Base-by-base conservation (phyloP, 2,888 invertebrate genomes). In the Rosalia funebris region DNA sequence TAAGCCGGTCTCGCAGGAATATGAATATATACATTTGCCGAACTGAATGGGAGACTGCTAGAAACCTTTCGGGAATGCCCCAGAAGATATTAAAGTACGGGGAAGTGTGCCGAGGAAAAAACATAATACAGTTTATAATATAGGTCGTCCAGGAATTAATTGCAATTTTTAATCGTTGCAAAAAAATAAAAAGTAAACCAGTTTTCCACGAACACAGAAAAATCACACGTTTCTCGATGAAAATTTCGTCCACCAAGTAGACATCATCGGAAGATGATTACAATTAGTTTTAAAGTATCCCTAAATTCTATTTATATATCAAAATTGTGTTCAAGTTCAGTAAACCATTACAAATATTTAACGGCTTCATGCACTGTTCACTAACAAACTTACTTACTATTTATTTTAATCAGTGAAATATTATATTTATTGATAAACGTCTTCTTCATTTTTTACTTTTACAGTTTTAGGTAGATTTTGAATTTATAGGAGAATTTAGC, bases 321-420 rank as follows among this genome's bases (percentile, higher is more conserved):
- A n/a, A n/a, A n/a, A n/a, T n/a, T n/a, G n/a, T n/a, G n/a, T n/a
- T n/a, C n/a, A n/a, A n/a, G n/a, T n/a, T n/a, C n/a, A n/a, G n/a
- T n/a, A n/a, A n/a, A n/a, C n/a, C n/a, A n/a, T n/a, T n/a, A n/a
- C n/a, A n/a, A n/a, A n/a, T n/a, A n/a, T n/a, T n/a, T n/a, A n/a
- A n/a, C n/a, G n/a, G n/a, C n/a, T n/a, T n/a, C n/a, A n/a, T n/a
- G n/a, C n/a, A n/a, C n/a, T n/a, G n/a, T n/a, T n/a, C n/a, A n/a
- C n/a, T n/a, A n/a, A n/a, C 25, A 25, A 5, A 25, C 36, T n/a
- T n/a, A 36, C 11, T 36, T 11, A 36, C 2, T 11, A 15, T 2
- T 14, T 39, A 15, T 4, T 2, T 25, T 25, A 46, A 32, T 46
- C 31, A 46, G 34, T 46, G 34, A 46, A 46, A 32, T 34, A 32